Evolutionary conservation across 2,113 vertebrate genomes (phyloP).

Genomic region (Suncus etruscus): DNA sequence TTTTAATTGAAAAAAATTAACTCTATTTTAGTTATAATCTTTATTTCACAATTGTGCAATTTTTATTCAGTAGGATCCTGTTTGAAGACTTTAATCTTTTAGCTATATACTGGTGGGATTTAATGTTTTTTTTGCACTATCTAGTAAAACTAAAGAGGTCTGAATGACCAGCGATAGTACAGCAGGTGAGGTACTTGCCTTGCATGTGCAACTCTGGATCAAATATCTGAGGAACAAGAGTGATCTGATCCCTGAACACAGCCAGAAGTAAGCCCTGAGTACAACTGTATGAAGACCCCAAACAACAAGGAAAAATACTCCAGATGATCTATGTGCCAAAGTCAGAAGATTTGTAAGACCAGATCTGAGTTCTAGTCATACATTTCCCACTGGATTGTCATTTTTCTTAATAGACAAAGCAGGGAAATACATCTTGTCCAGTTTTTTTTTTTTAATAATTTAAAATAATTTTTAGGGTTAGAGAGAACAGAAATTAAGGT

Average conservation of each 20-base stretch:
- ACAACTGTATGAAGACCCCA: no score
- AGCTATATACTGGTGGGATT: not conserved
- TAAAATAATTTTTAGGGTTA: no score
- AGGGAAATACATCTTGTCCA: not conserved
- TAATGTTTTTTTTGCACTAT: not conserved
- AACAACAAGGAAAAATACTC: not conserved
- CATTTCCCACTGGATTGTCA: not conserved
- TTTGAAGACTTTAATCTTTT: not conserved
- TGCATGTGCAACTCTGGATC: no score
- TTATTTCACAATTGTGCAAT: slow-evolving; percentile 8
- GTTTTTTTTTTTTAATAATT: no score
- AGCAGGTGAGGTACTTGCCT: no score
- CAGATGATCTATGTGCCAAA: not conserved
- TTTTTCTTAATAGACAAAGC: not conserved
- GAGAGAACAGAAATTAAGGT: no score
- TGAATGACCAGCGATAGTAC: no score
- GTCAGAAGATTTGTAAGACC: slow-evolving; percentile 36
- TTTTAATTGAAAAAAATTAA: no score
- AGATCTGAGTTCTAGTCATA: slow-evolving; percentile 11
- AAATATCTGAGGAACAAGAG: no score
- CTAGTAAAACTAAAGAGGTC: not conserved
- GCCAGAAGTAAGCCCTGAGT: no score
- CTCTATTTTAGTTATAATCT: not conserved
- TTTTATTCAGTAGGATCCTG: not conserved
- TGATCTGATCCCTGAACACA: no score